Conservation (phyloP, 2,113 vertebrate species). For the Marcusenius ussheri region DNA sequence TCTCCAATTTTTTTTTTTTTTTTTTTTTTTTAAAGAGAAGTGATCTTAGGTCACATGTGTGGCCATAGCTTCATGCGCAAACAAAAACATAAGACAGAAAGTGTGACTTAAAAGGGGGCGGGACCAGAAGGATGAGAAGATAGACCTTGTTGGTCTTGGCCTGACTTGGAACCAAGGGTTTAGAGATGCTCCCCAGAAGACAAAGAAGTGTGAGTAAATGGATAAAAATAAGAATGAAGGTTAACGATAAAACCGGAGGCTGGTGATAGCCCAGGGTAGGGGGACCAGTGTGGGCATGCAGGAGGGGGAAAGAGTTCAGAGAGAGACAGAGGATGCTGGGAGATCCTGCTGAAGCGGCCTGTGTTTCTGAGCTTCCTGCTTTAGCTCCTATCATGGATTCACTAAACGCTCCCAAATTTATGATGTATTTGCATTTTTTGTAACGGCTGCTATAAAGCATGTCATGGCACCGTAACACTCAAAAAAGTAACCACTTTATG, state of each 20-base stretch:
- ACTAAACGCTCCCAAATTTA: background rate
- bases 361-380: background rate
- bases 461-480: background rate
- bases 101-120: conserved; percentile 10
- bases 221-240: conserved; percentile 43
- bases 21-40: background rate
- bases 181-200: conserved; percentile 30
- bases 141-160: conserved; percentile 48
- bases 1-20: background rate
- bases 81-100: conserved; percentile 18
- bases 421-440: background rate
- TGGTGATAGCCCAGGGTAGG: conserved; percentile 51
- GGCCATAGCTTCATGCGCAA: conserved; percentile 34
- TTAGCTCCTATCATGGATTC: background rate
- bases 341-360: conserved; percentile 53
- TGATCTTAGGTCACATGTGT: conserved; percentile 37
- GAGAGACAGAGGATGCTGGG: conserved; percentile 41
- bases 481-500: background rate
- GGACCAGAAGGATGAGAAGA: background rate
- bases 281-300: conserved; percentile 66
- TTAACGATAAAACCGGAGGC: conserved; percentile 43
- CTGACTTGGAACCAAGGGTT: conserved; percentile 62
- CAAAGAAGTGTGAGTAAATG: conserved; percentile 22
- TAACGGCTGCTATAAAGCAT: background rate
- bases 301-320: conserved; percentile 44